Percentiles rank a stretch among this genome's conserved stretches.
Evolutionary conservation across 2,113 vertebrate species (phyloP).

Genomic region (Clarias magur): DNA sequence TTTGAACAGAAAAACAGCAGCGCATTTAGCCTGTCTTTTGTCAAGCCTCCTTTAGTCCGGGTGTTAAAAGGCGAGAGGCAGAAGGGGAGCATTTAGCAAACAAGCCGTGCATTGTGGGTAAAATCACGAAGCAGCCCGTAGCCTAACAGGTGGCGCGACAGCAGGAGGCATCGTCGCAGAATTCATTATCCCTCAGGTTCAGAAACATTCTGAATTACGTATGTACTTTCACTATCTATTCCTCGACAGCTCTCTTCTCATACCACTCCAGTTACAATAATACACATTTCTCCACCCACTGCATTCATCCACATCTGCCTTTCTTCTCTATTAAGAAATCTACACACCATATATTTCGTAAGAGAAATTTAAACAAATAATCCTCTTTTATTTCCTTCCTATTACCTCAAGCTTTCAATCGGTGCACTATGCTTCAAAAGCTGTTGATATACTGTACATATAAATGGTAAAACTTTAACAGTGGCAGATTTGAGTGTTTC

Average conservation of each 20-base stretch:
- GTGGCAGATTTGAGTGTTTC: not conserved
- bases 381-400: not conserved
- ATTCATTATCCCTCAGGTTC: constrained; percentile 62
- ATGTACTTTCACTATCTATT: not conserved
- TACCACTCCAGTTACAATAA: not conserved
- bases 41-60: constrained; percentile 6
- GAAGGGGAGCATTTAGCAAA: not conserved
- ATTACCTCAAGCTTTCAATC: not conserved
- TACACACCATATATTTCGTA: not conserved
- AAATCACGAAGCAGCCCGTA: constrained; percentile 33
- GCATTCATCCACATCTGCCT: not conserved
- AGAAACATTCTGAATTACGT: constrained; percentile 17
- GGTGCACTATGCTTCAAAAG: not conserved
- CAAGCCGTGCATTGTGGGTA: constrained; percentile 39
- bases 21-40: constrained; percentile 7
- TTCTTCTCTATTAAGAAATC: not conserved
- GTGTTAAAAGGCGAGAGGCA: not conserved
- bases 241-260: not conserved
- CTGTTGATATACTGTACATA: not conserved
- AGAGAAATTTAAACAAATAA: not conserved
- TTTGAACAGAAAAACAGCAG: constrained; percentile 11
- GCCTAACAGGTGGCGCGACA: constrained; percentile 71
- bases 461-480: not conserved
- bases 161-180: constrained; percentile 68
- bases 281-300: not conserved